phyloP scores from a whole-genome alignment of 2,797 vertebrate species.

The Synaphobranchus kaupii region DNA sequence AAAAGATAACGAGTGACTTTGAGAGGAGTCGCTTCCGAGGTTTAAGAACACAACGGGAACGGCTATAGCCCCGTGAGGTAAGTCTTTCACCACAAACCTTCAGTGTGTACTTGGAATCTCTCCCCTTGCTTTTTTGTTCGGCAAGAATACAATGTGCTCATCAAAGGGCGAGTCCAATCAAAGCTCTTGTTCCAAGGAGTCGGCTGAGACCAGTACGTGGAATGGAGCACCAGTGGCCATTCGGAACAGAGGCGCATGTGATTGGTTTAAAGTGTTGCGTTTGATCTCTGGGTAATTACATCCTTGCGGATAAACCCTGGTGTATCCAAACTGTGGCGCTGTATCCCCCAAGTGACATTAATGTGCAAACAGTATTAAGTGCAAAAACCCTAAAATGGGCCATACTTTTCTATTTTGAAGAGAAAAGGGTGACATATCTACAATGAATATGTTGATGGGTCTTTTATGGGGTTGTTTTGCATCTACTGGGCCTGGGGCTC shows the following conservation, averaged over 20 bases:
- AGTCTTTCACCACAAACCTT: constrained; percentile 16
- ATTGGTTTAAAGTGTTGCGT: constrained; percentile 10
- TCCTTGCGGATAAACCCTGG: neutral
- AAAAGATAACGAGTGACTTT: constrained; percentile 11
- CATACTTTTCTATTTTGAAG: neutral
- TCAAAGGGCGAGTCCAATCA: neutral
- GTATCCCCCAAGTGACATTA: neutral
- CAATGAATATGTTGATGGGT: no score
- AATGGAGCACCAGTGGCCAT: neutral
- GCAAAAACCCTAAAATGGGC: neutral
- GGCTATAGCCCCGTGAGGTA: neutral
- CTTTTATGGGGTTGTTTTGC: no score
- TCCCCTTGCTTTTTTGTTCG: neutral
- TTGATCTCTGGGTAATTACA: neutral
- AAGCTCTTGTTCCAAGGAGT: neutral
- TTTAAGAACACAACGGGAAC: neutral
- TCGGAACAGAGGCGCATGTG: neutral
- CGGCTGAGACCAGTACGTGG: neutral
- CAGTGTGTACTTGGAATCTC: neutral
- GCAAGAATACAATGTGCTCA: neutral
- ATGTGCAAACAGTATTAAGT: neutral
- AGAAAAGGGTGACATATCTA: no score
- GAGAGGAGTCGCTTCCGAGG: neutral
- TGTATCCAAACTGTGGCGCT: neutral
- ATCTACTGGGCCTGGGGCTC: no score